Base-by-base conservation (phyloP, 2,888 invertebrate species). In the Plusia festucae region DNA sequence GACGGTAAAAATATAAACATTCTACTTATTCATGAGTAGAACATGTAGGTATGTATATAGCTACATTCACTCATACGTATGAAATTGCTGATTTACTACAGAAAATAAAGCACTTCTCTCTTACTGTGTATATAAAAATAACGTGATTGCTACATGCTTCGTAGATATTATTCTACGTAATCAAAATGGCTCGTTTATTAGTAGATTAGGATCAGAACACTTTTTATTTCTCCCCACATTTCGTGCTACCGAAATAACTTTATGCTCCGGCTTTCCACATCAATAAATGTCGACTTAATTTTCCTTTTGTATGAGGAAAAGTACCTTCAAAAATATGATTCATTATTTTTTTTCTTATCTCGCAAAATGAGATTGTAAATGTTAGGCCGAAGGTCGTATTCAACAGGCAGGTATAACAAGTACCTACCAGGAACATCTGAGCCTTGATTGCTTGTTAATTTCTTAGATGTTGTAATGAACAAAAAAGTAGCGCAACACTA, bases 221-320 rank as follows among this genome's bases (percentile, higher is more conserved):
- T 49, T 49, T 49, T 49, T 46, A 46, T 49, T 49, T 20, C 46
- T 18, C 46, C 40, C 46, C 46, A 18, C 52, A 52, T 52, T 24
- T 52, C 52, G 22, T 24, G 22, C 52, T 52, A 52, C 15, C 24
- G 15, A 52, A 52, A 52, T 52, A 52, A 52, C 52, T 52, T 24
- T 15, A 24, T 24, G 24, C 52, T 24, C 22, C 20, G 22, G 24
- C 22, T 52, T 52, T 52, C 52, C 52, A 24, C 52, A 52, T 52
- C 52, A 24, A 52, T 52, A 52, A 52, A 52, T 52, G 24, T 52
- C 46, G 46, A 49, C 46, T 49, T 49, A 49, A 49, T 49, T 49
- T 49, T 49, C 46, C 46, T 49, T 49, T 49, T 49, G 46, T 49
- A 49, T 18, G 16, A 49, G 46, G 46, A 49, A 49, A 49, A 49